These are phyloP conservation scores for Larimichthys crocea DNA, from an alignment of 2,113 vertebrate species.

Conservation along the genomic window DNA sequence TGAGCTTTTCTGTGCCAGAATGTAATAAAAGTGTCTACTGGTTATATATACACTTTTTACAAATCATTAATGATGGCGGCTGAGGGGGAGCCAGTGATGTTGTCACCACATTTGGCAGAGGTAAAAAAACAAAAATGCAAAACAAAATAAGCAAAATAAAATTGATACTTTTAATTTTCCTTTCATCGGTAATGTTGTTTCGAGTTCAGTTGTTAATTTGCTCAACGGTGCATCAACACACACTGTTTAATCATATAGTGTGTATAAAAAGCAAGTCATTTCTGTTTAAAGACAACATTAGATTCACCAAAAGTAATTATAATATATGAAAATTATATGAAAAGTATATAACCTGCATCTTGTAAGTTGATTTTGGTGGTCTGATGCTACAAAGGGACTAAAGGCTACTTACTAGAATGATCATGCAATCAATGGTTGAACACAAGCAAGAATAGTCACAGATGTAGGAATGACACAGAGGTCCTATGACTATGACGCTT, in stretches of 20 bases:
- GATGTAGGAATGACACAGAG: too few species aligned
- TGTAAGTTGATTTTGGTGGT: too few species aligned
- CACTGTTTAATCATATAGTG: too few species aligned
- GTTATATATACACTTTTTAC: conserved; percentile 17
- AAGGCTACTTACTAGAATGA: too few species aligned
- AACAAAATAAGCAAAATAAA: background rate
- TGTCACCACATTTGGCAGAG: conserved; percentile 36
- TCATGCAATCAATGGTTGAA: too few species aligned
- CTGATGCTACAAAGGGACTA: too few species aligned
- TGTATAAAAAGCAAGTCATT: too few species aligned
- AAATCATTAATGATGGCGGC: conserved; percentile 36
- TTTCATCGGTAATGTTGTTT: background rate
- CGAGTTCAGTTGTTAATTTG: background rate
- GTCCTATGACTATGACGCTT: too few species aligned
- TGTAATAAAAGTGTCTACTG: conserved; percentile 51
- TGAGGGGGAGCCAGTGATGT: conserved; percentile 1
- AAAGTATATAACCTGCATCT: too few species aligned
- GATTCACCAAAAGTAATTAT: background rate
- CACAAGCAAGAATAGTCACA: too few species aligned
- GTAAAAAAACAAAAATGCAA: background rate
- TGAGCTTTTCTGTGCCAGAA: conserved; percentile 13
- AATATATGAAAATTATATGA: too few species aligned
- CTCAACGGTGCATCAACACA: background rate
- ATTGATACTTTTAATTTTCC: background rate
- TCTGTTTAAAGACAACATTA: background rate